These are phyloP conservation scores for Phortica variegata DNA, from an alignment of 1,140 invertebrate genomes.

Conservation along the genomic window DNA sequence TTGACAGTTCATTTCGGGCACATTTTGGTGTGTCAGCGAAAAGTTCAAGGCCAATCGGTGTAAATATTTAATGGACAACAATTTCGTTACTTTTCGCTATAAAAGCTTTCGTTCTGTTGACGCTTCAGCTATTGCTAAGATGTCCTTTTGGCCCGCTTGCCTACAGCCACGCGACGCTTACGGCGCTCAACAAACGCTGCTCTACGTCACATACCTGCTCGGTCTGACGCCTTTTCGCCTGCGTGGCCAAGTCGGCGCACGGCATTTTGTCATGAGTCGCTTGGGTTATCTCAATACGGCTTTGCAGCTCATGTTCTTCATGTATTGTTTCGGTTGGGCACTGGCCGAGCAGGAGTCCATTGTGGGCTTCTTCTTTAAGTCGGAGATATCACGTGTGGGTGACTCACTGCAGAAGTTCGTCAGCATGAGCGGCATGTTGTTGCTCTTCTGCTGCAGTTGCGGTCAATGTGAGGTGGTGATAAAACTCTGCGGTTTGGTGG, in stretches of 20 bases:
- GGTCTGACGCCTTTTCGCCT: slow-evolving; percentile 44
- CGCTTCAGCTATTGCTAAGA: slow-evolving; percentile 21
- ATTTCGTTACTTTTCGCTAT: neutral
- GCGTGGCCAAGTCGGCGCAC: slow-evolving; percentile 8
- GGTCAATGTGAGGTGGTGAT: slow-evolving; percentile 33
- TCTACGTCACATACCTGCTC: slow-evolving; percentile 40
- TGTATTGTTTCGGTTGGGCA: slow-evolving; percentile 41
- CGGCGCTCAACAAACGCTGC: slow-evolving; percentile 35
- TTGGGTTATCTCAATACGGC: slow-evolving; percentile 42
- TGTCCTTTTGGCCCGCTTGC: slow-evolving; percentile 12
- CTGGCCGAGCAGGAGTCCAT: slow-evolving; percentile 46
- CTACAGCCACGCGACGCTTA: slow-evolving; percentile 39
- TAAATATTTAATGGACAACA: no score
- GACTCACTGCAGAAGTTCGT: slow-evolving; percentile 49
- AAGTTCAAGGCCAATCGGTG: no score
- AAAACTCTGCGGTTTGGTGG: slow-evolving; percentile 30
- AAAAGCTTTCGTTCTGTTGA: no score
- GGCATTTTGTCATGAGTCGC: slow-evolving; percentile 30
- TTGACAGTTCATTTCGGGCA: neutral
- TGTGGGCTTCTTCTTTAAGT: slow-evolving; percentile 50
- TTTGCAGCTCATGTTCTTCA: slow-evolving; percentile 43
- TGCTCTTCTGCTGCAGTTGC: slow-evolving; percentile 37
- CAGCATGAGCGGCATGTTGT: slow-evolving; percentile 42
- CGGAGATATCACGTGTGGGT: slow-evolving; percentile 44
- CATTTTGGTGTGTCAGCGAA: neutral